Base-by-base conservation (phyloP, 2,797 vertebrate species). In the Cossypha polioptera region DNA sequence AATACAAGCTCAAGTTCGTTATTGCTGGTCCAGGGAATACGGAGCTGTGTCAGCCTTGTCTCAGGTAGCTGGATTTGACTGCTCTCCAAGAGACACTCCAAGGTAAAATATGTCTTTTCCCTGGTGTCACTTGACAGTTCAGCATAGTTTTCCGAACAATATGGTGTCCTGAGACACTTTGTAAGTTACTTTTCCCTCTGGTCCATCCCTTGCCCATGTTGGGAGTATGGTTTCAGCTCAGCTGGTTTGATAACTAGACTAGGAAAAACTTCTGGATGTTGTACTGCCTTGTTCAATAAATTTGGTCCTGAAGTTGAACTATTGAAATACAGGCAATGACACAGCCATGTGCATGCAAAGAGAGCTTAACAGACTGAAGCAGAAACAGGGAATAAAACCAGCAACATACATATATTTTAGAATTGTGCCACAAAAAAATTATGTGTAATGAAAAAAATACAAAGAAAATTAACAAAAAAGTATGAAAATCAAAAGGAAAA, bases 281-380 rank as follows among this genome's bases (percentile, higher is more conserved):
- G 6, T 20, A 51, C 14, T 50, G 7, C 7, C 35, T 73, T 68
- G 13, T 21, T 22, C 21, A 29, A 74, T 22, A 38, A 58, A 74
- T 19, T 28, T 59, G 26, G 3, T 92, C 36, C 16, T 45, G 48
- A 76, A 76, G 36, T 51, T 1, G 2, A 67, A 20, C 7, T 53
- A 6, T 5, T 45, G 14, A 79, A 83, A 63, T 12, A 21, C 10
- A 68, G 21, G 11, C 5, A 50, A 16, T 47, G 35, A 18, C 17
- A 50, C 4, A 42, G 18, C 16, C 16, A 25, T 2, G 12, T n/a
- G 5, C 26, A 31, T 0, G 0, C 17, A 72, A 20, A 59, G 2
- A 16, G 17, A 62, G 17, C 6, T 72, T 79, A 47, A 76, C 5
- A 76, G 22, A 55, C 11, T 72, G 22, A 80, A 73, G 15, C 6